phyloP scores from a whole-genome alignment of 2,888 invertebrate genomes.

The Argynnis bischoffii region DNA sequence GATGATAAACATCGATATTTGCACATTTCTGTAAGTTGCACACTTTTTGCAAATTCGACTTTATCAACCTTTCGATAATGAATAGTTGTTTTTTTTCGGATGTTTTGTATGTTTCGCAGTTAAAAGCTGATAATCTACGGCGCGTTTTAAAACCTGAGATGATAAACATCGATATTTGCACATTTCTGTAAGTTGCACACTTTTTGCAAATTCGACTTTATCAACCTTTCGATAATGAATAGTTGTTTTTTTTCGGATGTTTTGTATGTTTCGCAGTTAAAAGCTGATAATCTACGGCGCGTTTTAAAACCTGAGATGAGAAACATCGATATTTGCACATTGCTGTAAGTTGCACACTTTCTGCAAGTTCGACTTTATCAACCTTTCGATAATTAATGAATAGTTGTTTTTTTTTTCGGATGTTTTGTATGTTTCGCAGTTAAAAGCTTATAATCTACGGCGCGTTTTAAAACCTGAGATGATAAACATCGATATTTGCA shows the following conservation, averaged over 20 bases:
- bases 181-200: constrained; percentile 8
- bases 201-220: no score
- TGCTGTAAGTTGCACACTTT: constrained; percentile 12
- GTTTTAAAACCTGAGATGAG: constrained; percentile 5
- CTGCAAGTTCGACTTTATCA: no score
- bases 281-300: constrained; percentile 3
- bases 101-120: constrained; percentile 25
- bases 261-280: constrained; percentile 25
- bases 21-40: constrained; percentile 4
- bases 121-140: constrained; percentile 5
- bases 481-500: neutral
- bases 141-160: constrained; percentile 3
- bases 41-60: no score
- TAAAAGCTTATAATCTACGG: constrained; percentile 4
- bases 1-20: constrained; percentile 2
- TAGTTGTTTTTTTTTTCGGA: constrained; percentile 11
- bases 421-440: constrained; percentile 25
- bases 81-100: constrained; percentile 10
- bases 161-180: neutral
- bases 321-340: neutral
- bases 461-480: constrained; percentile 3
- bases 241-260: constrained; percentile 15
- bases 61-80: constrained; percentile 1
- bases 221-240: neutral
- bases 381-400: neutral